Evolutionary conservation across 2,888 invertebrate species (phyloP), one percentile per base, ranked within the genome.

Genomic region (Epistrophella euchroma): DNA sequence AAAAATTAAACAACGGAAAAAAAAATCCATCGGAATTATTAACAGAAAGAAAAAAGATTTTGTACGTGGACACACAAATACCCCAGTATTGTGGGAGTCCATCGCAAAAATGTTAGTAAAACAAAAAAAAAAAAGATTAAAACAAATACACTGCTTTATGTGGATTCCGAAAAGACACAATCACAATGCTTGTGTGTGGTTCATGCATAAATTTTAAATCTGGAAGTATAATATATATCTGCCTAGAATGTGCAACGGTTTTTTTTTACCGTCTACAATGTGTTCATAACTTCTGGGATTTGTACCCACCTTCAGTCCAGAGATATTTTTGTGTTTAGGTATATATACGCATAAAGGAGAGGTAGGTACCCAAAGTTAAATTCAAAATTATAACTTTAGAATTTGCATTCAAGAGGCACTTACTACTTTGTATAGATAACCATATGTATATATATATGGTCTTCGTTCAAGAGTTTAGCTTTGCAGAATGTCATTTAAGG

Each of bases 201-300:
- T 66, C 55, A 56, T 77, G 68, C 52, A 75, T 75, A 47, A 68
- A 81, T 62, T 35, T 19, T 37, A n/a, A 17, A n/a, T 60, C n/a
- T 13, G 47, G 37, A 52, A 17, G 32, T 17, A 32, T 17, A n/a
- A n/a, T n/a, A n/a, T n/a, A n/a, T n/a, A n/a, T n/a, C n/a, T n/a
- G n/a, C n/a, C n/a, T n/a, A n/a, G n/a, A n/a, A n/a, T n/a, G n/a
- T 40, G n/a, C n/a, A 13, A 40, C 1, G 6, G n/a, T 47, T 68
- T 56, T 32, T 32, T 4, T 47, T 68, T 32, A 37, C 4, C n/a
- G 4, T 73, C 11, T 37, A 13, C 4, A 4, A 4, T 37, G 37
- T 11, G 11, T 35, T 35, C 37, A 45, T 47, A 72, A 47, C 5
- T 66, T 74, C 22, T 43, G 56, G 56, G 22, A 47, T 13, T 79